These are phyloP conservation scores for Xylophagus ater DNA, from an alignment of 2,888 invertebrate species.

Conservation along the genomic window DNA sequence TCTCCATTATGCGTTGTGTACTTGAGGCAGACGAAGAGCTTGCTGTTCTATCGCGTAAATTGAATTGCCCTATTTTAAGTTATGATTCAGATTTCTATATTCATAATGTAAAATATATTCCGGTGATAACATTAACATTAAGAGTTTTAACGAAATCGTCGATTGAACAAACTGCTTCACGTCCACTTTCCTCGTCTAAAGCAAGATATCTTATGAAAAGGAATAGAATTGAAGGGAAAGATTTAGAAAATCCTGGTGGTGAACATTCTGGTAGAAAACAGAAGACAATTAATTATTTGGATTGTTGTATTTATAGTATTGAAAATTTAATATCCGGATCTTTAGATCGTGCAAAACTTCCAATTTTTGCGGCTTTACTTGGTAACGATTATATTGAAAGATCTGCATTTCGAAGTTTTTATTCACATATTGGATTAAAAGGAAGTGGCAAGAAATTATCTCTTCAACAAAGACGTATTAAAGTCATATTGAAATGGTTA, in stretches of 20 bases:
- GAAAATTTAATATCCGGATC: constrained; percentile 57
- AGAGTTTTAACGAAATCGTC: constrained; percentile 34
- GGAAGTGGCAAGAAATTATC: constrained; percentile 38
- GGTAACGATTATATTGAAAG: constrained; percentile 82
- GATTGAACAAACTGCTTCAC: constrained; percentile 4
- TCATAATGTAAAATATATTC: constrained; percentile 72
- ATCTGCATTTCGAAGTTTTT: constrained; percentile 58
- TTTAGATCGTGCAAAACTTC: constrained; percentile 55
- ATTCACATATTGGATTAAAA: constrained; percentile 45
- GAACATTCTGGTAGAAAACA: constrained; percentile 1
- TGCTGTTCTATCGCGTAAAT: constrained; percentile 63
- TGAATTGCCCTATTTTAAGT: constrained; percentile 78
- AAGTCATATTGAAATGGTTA: constrained; percentile 64
- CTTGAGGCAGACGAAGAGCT: constrained; percentile 88
- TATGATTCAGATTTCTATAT: constrained; percentile 93
- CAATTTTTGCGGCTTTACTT: constrained; percentile 67
- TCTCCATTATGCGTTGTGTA: constrained; percentile 60
- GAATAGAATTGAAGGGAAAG: constrained; percentile 19
- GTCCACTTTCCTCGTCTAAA: constrained; percentile 21
- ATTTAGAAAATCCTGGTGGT: not conserved
- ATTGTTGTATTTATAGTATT: constrained; percentile 62
- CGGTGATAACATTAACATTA: constrained; percentile 54
- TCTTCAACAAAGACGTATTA: constrained; percentile 57
- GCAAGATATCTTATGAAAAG: constrained; percentile 31
- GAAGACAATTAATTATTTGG: constrained; percentile 32